These are phyloP conservation scores for Drosophila picticornis DNA, from an alignment of 2,888 invertebrate genomes.

Conservation along the genomic window DNA sequence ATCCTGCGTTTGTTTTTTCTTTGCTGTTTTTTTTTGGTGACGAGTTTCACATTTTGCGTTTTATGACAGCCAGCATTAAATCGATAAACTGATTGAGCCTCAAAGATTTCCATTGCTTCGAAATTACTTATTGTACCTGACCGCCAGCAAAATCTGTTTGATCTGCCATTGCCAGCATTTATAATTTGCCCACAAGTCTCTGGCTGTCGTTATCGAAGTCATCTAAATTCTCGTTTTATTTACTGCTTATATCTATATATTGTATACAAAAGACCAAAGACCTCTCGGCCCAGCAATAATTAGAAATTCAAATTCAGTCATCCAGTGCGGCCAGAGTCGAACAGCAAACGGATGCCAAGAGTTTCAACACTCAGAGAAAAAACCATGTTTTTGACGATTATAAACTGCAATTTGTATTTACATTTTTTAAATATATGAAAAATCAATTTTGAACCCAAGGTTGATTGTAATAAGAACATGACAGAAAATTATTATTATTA, in stretches of 20 bases:
- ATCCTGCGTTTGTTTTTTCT: background rate
- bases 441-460: background rate
- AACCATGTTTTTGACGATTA: background rate
- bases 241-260: background rate
- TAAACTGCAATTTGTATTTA: background rate
- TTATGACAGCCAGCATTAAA: slow-evolving; percentile 70
- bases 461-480: background rate
- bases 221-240: slow-evolving; percentile 6
- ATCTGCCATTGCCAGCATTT: slow-evolving; percentile 24
- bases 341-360: slow-evolving; percentile 2
- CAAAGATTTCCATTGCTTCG: slow-evolving; percentile 69
- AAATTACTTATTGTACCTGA: slow-evolving; percentile 48
- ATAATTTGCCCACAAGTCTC: slow-evolving; percentile 28
- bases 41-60: slow-evolving; percentile 49
- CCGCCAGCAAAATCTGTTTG: slow-evolving; percentile 48
- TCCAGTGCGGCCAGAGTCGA: slow-evolving; percentile 5
- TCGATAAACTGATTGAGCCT: slow-evolving; percentile 75
- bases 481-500: background rate
- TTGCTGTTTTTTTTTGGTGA: background rate
- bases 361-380: background rate
- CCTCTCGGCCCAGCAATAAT: slow-evolving; percentile 39
- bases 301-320: slow-evolving; percentile 57
- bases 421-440: background rate
- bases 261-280: slow-evolving; percentile 14
- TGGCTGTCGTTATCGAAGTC: slow-evolving; percentile 7